These are phyloP conservation scores for Decapterus maruadsi DNA, from an alignment of 2,797 vertebrate genomes.

Conservation along the genomic window DNA sequence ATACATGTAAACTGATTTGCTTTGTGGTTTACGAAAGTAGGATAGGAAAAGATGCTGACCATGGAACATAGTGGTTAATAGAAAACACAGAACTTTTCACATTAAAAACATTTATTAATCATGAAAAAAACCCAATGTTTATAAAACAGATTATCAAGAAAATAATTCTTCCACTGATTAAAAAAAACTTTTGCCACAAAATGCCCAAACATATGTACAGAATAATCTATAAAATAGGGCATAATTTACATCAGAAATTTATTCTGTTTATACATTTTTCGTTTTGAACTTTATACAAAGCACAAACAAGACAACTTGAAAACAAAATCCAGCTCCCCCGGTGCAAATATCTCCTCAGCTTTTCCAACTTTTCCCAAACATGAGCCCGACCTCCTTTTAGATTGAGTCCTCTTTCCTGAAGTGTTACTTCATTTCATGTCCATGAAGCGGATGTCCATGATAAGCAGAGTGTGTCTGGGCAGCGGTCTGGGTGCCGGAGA, in stretches of 20 bases:
- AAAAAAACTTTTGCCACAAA: slow-evolving; percentile 23
- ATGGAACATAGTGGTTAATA: not conserved
- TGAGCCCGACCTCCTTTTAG: not conserved
- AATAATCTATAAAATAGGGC: slow-evolving; percentile 31
- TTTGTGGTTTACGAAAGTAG: not conserved
- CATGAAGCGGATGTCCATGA: slow-evolving; percentile 99
- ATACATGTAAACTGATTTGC: not conserved
- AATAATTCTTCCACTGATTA: no score
- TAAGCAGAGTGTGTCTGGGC: slow-evolving; percentile 94
- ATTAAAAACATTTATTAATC: no score
- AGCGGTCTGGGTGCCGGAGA: slow-evolving; percentile 94
- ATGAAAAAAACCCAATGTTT: no score
- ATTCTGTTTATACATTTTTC: not conserved
- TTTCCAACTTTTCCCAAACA: not conserved
- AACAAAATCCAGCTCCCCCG: slow-evolving; percentile 9
- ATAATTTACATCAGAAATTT: slow-evolving; percentile 25
- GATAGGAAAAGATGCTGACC: not conserved
- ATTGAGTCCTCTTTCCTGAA: not conserved
- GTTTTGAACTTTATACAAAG: slow-evolving; percentile 1
- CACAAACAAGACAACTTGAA: slow-evolving; percentile 1
- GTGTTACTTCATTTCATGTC: slow-evolving; percentile 90
- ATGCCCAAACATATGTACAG: slow-evolving; percentile 26
- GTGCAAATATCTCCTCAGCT: not conserved
- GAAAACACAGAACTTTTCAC: no score
- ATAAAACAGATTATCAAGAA: no score